phyloP scores from a whole-genome alignment of 2,113 vertebrate species.

The Lampris incognitus region DNA sequence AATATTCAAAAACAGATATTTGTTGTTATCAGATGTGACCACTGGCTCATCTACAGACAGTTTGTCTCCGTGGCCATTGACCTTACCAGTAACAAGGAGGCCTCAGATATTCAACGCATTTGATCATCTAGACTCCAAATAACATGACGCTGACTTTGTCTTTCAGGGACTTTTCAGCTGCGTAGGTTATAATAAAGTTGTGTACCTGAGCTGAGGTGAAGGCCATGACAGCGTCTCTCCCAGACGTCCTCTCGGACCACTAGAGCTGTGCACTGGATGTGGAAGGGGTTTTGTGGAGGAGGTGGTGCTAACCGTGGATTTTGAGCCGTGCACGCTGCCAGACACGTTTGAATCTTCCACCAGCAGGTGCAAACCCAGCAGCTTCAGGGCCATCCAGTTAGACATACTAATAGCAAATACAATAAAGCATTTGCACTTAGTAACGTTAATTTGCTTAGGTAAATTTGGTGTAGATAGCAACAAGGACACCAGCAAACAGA shows the following conservation, averaged over 20 bases:
- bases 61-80: constrained; percentile 27
- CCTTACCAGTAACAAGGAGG: constrained; percentile 3
- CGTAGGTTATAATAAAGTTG: neutral
- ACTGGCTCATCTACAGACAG: neutral
- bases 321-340: neutral
- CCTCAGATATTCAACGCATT: too few species aligned
- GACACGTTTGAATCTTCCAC: neutral
- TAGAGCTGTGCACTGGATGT: neutral
- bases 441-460: too few species aligned
- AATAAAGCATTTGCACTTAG: too few species aligned
- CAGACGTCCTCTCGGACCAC: constrained; percentile 2
- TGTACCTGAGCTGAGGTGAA: constrained; percentile 70
- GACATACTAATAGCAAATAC: too few species aligned
- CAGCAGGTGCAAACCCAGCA: neutral
- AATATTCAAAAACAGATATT: neutral
- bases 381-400: too few species aligned
- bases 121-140: too few species aligned
- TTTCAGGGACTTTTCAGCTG: neutral
- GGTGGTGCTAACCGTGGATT: constrained; percentile 37
- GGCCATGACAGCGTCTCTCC: constrained; percentile 63
- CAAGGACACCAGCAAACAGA: too few species aligned
- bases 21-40: neutral
- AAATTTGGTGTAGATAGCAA: too few species aligned
- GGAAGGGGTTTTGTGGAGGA: constrained; percentile 57
- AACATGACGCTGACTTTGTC: too few species aligned